These are phyloP conservation scores for Pilophorus perplexus DNA, from an alignment of 2,888 invertebrate species.

Conservation along the genomic window DNA sequence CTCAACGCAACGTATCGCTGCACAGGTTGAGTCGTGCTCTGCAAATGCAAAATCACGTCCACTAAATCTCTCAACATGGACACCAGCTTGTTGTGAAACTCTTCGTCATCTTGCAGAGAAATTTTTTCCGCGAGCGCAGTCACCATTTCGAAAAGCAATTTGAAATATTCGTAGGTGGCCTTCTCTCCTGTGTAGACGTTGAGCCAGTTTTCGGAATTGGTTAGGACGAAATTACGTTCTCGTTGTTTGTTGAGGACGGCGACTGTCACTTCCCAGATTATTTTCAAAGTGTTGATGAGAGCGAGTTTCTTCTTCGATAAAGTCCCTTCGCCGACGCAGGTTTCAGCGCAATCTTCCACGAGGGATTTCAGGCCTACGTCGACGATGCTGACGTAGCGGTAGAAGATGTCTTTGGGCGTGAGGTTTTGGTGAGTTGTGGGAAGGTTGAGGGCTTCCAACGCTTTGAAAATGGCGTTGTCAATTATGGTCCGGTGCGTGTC, in stretches of 20 bases:
- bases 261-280: constrained; percentile 18
- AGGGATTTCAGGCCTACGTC: constrained; percentile 19
- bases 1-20: constrained; percentile 18
- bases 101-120: not conserved
- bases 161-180: constrained; percentile 25
- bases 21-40: constrained; percentile 17
- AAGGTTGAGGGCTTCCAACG: constrained; percentile 5
- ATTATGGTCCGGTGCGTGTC: constrained; percentile 1
- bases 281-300: constrained; percentile 17
- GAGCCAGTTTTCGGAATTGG: not conserved
- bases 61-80: constrained; percentile 23
- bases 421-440: constrained; percentile 7
- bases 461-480: constrained; percentile 16
- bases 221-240: not conserved
- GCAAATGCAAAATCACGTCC: constrained; percentile 24
- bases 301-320: constrained; percentile 7
- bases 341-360: constrained; percentile 22
- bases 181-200: constrained; percentile 6
- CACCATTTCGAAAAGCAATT: constrained; percentile 29
- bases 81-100: constrained; percentile 10
- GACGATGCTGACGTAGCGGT: constrained; percentile 24
- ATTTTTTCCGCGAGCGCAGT: constrained; percentile 5
- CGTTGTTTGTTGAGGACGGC: constrained; percentile 15
- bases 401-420: constrained; percentile 27
- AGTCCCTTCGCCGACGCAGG: not conserved